Percentiles rank a stretch among this genome's conserved stretches.
These are phyloP conservation scores for Xyliphius kryptos DNA, from an alignment of 2,113 vertebrate genomes.

Conservation along the genomic window DNA sequence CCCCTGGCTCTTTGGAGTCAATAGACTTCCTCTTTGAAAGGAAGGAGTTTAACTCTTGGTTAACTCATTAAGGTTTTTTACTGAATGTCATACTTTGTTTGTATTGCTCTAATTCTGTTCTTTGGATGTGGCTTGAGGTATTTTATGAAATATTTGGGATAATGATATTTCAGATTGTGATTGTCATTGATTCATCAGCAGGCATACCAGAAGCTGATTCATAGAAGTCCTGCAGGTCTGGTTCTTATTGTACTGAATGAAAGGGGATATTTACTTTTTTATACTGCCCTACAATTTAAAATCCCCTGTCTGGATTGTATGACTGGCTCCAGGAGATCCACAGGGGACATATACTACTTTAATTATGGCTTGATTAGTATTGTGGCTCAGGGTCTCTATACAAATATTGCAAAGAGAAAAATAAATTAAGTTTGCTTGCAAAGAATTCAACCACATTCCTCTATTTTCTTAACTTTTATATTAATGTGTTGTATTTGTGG, in stretches of 20 bases:
- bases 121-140: constrained; percentile 3
- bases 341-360: constrained; percentile 2
- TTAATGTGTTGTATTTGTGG: too few species aligned
- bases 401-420: background rate
- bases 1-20: constrained; percentile 1
- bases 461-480: too few species aligned
- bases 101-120: constrained; percentile 17
- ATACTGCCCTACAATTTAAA: background rate
- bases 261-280: constrained; percentile 9
- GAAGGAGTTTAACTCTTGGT: background rate
- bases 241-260: constrained; percentile 11
- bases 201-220: constrained; percentile 19
- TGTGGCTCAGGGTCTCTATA: background rate
- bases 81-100: constrained; percentile 1
- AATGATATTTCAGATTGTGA: constrained; percentile 8
- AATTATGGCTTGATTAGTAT: background rate
- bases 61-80: constrained; percentile 18
- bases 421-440: too few species aligned
- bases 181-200: constrained; percentile 9
- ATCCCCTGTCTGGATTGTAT: background rate
- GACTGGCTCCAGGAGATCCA: constrained; percentile 5
- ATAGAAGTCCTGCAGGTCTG: constrained; percentile 7
- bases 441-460: too few species aligned
- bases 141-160: constrained; percentile 8
- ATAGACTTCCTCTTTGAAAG: constrained; percentile 4